Evolutionary conservation across 2,888 invertebrate genomes (phyloP).

Genomic region (Andricus quercusramuli): DNA sequence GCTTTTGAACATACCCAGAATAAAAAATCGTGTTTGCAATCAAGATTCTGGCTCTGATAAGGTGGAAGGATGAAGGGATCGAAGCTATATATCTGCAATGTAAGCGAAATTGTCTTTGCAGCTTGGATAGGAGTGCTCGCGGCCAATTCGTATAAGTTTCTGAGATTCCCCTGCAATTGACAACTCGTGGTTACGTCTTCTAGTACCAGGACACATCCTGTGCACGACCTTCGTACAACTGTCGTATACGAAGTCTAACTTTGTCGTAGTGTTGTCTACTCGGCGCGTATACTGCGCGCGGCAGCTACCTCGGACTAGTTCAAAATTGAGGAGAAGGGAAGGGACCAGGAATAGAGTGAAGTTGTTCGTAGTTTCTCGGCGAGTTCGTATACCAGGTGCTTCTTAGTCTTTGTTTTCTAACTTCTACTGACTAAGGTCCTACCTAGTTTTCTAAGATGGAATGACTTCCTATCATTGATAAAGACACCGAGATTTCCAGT

Average conservation of each 20-base stretch:
- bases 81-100: neutral
- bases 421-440: neutral
- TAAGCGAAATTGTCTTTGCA: neutral
- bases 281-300: neutral
- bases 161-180: conserved; percentile 21
- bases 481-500: neutral
- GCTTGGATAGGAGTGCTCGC: neutral
- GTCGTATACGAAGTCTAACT: conserved; percentile 63
- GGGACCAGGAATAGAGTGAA: neutral
- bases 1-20: too few relatives aligned
- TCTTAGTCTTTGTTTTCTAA: neutral
- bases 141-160: conserved; percentile 19
- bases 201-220: conserved; percentile 55
- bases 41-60: too few relatives aligned
- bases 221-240: conserved; percentile 61
- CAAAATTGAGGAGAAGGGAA: neutral
- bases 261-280: conserved; percentile 58
- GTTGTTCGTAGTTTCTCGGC: conserved; percentile 3
- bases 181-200: conserved; percentile 22
- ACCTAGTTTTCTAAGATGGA: neutral
- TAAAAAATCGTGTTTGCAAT: neutral
- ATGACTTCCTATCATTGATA: neutral
- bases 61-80: too few relatives aligned
- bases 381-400: neutral
- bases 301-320: conserved; percentile 20